Conservation (phyloP, 2,113 vertebrate species). For the rabbit (Oryctolagus cuniculus) region DNA sequence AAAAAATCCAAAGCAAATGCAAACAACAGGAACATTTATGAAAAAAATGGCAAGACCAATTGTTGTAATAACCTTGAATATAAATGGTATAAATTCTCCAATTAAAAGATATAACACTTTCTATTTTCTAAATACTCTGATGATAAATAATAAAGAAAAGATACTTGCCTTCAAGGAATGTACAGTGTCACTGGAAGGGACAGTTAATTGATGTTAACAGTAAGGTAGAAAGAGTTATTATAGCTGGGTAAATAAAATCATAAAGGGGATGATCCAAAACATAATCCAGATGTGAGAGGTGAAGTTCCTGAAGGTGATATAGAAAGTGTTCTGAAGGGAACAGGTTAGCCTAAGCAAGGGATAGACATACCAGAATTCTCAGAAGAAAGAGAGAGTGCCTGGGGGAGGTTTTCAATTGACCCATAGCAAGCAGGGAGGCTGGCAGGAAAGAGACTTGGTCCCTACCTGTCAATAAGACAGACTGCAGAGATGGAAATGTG, state of each 20-base stretch:
- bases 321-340: not conserved
- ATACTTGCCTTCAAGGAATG: not conserved
- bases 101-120: not conserved
- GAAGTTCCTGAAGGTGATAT: not conserved
- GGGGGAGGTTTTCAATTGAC: not conserved
- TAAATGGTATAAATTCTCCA: too few relatives aligned
- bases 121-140: not conserved
- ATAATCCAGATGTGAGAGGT: not conserved
- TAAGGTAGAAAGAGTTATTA: not conserved
- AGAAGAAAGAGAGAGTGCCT: not conserved
- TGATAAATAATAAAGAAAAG: not conserved
- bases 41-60: too few relatives aligned
- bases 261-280: not conserved
- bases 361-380: not conserved
- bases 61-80: too few relatives aligned
- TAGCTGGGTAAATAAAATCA: not conserved
- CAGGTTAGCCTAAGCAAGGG: not conserved
- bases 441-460: not conserved
- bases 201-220: conserved; percentile 3
- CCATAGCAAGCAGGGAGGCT: not conserved
- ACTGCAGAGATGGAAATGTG: not conserved
- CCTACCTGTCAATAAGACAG: not conserved
- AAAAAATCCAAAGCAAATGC: too few relatives aligned
- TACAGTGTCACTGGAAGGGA: not conserved
- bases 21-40: too few relatives aligned